Percentiles rank a stretch among this genome's conserved stretches.
Evolutionary conservation across 2,113 vertebrate species (phyloP).

Genomic region (Morone saxatilis): DNA sequence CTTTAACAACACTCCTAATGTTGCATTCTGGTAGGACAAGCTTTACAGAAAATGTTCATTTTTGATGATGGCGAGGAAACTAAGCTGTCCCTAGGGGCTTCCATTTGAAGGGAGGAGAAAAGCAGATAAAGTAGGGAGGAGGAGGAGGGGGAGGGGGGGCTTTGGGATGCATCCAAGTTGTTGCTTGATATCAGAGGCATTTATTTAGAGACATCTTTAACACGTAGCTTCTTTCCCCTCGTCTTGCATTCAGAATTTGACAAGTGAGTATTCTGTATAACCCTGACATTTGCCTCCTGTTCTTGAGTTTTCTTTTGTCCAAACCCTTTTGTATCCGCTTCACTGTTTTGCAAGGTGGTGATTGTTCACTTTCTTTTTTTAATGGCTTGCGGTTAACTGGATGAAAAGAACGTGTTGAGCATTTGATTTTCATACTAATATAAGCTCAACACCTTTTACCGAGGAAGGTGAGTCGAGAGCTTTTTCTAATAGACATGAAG

Average conservation of each 20-base stretch:
- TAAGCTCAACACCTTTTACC: constrained; percentile 50
- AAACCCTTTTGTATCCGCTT: neutral
- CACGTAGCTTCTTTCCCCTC: constrained; percentile 26
- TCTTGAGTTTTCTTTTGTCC: neutral
- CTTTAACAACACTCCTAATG: neutral
- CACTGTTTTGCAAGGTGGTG: constrained; percentile 44
- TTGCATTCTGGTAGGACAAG: neutral
- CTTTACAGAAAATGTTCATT: neutral
- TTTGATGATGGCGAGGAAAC: constrained; percentile 18
- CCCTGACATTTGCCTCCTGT: neutral
- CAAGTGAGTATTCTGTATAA: constrained; percentile 59
- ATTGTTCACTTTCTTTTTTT: constrained; percentile 66
- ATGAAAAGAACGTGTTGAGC: constrained; percentile 77
- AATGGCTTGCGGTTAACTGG: constrained; percentile 74
- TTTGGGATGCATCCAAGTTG: constrained; percentile 17
- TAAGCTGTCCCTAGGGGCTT: neutral
- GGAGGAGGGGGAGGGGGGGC: too few relatives aligned
- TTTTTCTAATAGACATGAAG: constrained; percentile 2
- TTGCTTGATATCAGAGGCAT: neutral
- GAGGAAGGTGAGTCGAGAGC: constrained; percentile 77
- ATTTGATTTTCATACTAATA: constrained; percentile 54
- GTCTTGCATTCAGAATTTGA: constrained; percentile 61
- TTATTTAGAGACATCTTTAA: constrained; percentile 12
- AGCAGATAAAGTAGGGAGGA: neutral
- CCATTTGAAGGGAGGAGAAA: neutral